Percentiles rank a stretch among this genome's conserved stretches.
Conservation (phyloP, 2,888 invertebrate genomes). For the Crocallis elinguaria region DNA sequence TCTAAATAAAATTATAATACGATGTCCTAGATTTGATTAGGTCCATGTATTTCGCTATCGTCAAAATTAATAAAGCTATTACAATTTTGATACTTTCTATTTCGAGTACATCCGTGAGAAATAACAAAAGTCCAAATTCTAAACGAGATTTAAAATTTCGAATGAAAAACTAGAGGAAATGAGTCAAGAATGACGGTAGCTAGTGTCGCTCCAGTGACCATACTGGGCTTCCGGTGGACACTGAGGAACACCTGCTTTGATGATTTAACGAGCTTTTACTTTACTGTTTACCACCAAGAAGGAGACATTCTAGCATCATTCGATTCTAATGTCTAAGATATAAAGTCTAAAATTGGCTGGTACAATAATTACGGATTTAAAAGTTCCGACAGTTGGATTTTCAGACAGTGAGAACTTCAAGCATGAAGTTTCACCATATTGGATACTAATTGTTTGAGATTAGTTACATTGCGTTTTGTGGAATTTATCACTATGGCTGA, state of each 20-base stretch:
- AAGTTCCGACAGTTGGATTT: neutral
- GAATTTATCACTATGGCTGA: neutral
- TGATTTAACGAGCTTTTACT: conserved; percentile 23
- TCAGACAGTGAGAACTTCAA: neutral
- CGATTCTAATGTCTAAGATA: neutral
- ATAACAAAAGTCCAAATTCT: conserved; percentile 46
- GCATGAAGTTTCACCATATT: neutral
- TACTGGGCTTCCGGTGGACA: conserved; percentile 66
- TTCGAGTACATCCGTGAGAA: conserved; percentile 58
- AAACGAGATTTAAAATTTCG: conserved; percentile 59
- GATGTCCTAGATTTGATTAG: no score
- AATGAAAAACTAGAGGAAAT: conserved; percentile 71
- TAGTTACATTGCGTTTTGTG: neutral
- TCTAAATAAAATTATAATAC: no score
- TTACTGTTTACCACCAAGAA: neutral
- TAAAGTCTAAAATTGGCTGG: conserved; percentile 2
- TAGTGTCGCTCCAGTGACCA: conserved; percentile 67
- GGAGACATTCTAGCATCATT: neutral
- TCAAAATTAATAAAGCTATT: neutral
- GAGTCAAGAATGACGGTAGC: conserved; percentile 67
- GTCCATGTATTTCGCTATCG: no score
- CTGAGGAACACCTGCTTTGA: conserved; percentile 61
- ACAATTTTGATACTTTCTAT: conserved; percentile 42
- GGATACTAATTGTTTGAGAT: neutral
- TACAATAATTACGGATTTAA: neutral